Conservation (phyloP, 2,888 invertebrate genomes). For the Taphrorychus bicolor region DNA sequence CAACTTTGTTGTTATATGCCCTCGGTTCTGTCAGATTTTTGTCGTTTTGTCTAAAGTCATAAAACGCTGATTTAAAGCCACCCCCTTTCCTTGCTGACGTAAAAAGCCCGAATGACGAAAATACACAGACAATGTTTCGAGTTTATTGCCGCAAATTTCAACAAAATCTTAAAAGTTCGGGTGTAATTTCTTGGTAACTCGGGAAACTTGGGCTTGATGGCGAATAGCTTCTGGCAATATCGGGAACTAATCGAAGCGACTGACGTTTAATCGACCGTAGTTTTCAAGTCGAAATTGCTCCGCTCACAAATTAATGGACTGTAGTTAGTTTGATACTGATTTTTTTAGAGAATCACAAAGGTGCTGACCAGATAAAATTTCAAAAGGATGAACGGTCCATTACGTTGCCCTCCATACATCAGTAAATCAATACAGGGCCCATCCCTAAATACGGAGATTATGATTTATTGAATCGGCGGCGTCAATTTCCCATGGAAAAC, state of each 20-base stretch:
- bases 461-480: not conserved
- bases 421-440: not conserved
- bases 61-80: not conserved
- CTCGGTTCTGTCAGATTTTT: not conserved
- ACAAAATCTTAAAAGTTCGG: not conserved
- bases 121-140: not conserved
- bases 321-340: not conserved
- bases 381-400: not conserved
- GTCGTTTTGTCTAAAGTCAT: no score
- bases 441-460: not conserved
- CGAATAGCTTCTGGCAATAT: slow-evolving; percentile 5
- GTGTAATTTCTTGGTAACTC: slow-evolving; percentile 2
- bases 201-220: slow-evolving; percentile 1
- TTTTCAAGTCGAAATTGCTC: not conserved
- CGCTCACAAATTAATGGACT: not conserved
- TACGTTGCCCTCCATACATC: not conserved
- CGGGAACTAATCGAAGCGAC: slow-evolving; percentile 1
- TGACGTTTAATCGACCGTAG: not conserved
- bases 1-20: not conserved
- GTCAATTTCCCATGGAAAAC: not conserved
- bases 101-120: no score
- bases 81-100: not conserved
- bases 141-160: slow-evolving; percentile 2
- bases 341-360: no score
- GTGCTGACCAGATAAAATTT: not conserved